Evolutionary conservation across 2,888 invertebrate genomes (phyloP).

Genomic region (Erebia epiphron): DNA sequence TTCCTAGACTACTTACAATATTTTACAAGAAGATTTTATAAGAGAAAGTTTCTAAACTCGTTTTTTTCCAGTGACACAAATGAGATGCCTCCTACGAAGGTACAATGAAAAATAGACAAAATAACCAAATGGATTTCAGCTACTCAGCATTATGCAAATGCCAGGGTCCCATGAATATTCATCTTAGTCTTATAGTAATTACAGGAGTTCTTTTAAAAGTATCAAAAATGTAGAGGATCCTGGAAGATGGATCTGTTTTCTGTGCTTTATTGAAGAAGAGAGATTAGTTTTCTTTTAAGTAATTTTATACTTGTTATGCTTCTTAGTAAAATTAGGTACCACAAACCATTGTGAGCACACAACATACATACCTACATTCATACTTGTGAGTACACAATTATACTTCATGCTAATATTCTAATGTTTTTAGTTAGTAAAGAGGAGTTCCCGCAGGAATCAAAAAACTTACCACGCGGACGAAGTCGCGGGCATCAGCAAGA

Average conservation of each 20-base stretch:
- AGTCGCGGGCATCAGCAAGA: no score
- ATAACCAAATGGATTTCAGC: slow-evolving; percentile 19
- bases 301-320: background rate
- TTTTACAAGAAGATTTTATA: background rate
- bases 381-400: no score
- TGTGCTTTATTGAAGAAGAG: background rate
- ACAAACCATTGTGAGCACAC: no score
- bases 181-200: slow-evolving; percentile 17
- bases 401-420: no score
- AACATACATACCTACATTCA: no score
- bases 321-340: no score
- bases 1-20: no score
- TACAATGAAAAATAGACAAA: slow-evolving; percentile 19
- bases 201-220: slow-evolving; percentile 13
- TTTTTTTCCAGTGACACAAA: slow-evolving; percentile 1
- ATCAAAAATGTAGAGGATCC: background rate
- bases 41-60: background rate
- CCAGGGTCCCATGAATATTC: slow-evolving; percentile 20
- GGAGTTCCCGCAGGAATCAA: no score
- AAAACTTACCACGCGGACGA: no score
- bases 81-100: slow-evolving; percentile 14
- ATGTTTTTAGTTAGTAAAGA: no score
- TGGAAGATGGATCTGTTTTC: background rate
- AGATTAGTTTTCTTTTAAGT: background rate
- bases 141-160: slow-evolving; percentile 22